Percentiles rank a stretch among this genome's conserved stretches.
phyloP scores from a whole-genome alignment of 2,888 invertebrate species.

The Megalurothrips usitatus region DNA sequence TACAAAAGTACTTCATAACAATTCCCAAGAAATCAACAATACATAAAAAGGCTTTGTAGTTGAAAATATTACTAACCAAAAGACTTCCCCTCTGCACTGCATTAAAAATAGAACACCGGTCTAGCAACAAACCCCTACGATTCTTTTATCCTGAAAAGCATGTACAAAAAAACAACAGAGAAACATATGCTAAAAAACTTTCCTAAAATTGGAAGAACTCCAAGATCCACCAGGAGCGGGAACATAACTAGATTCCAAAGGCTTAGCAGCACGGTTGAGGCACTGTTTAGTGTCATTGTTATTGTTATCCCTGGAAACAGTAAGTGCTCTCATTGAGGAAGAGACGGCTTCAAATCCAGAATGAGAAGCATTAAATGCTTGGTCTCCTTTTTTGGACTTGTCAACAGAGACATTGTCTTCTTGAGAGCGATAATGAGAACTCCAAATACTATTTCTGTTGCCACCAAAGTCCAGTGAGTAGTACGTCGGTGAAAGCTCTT shows the following conservation, averaged over 20 bases:
- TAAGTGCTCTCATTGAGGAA: neutral
- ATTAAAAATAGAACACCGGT: neutral
- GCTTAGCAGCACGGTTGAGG: no score
- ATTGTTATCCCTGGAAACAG: no score
- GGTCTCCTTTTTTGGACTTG: neutral
- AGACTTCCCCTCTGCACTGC: neutral
- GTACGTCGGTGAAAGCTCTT: neutral
- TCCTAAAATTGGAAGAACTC: neutral
- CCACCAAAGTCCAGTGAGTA: neutral
- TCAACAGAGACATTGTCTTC: neutral
- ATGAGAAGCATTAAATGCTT: neutral
- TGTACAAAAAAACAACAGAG: neutral
- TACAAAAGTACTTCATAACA: neutral
- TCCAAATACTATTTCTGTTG: neutral
- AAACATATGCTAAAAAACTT: neutral
- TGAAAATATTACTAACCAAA: neutral
- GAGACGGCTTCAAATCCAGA: neutral
- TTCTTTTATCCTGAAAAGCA: neutral
- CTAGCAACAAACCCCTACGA: neutral
- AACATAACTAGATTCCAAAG: no score
- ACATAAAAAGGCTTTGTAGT: neutral
- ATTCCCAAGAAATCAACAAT: neutral
- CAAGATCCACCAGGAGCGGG: neutral
- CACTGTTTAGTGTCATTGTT: no score
- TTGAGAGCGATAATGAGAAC: neutral